A percentile compares a stretch with the other conserved stretches of the same genome.
These are phyloP conservation scores for Zelostemma sp. DNA, from an alignment of 1,140 invertebrate species.

Conservation along the genomic window DNA sequence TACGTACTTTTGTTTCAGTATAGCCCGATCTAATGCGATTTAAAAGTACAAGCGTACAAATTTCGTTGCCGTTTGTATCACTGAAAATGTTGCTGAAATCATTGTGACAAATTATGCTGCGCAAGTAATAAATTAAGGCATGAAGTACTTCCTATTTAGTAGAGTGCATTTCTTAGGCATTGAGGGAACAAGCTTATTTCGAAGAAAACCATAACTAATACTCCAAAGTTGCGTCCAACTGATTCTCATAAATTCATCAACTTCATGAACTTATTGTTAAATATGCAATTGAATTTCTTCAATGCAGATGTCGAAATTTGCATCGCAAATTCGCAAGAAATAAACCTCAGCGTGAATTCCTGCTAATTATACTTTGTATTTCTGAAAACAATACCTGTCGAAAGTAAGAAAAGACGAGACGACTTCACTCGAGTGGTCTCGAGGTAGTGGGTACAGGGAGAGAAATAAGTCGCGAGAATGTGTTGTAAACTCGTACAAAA, in stretches of 20 bases:
- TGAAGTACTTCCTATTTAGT: too few species aligned
- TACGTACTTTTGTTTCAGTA: not conserved
- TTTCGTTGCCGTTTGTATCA: too few species aligned
- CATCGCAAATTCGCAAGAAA: not conserved
- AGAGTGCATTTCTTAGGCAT: not conserved
- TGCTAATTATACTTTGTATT: not conserved
- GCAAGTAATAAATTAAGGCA: too few species aligned
- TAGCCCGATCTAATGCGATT: too few species aligned
- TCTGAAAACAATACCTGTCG: not conserved
- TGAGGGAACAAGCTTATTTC: not conserved
- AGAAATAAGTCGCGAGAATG: too few species aligned
- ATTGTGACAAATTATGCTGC: too few species aligned
- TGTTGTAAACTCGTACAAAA: too few species aligned
- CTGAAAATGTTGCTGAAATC: too few species aligned
- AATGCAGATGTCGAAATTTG: not conserved
- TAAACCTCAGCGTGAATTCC: not conserved
- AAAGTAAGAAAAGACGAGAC: not conserved
- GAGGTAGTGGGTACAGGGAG: too few species aligned
- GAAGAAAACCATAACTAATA: not conserved
- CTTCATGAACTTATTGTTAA: not conserved
- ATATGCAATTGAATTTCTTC: not conserved
- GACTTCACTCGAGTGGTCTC: conserved; percentile 1
- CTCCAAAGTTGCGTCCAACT: not conserved
- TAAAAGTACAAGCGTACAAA: too few species aligned
- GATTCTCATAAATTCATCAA: not conserved